Evolutionary conservation across 2,888 invertebrate genomes (phyloP), one percentile per base, ranked within the genome.

Genomic region (Caenorhabditis japonica): DNA sequence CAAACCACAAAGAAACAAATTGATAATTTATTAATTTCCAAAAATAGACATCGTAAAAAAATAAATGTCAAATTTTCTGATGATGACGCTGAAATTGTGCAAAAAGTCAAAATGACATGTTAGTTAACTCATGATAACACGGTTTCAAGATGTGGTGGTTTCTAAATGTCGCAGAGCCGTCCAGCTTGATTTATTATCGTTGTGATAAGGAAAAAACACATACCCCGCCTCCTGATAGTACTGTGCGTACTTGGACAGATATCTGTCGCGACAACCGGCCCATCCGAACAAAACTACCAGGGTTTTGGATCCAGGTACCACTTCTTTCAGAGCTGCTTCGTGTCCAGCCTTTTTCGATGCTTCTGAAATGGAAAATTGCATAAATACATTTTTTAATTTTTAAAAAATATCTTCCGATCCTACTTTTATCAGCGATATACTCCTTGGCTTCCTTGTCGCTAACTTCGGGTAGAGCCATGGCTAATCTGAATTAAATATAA

Each of bases 181-280:
- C n/a, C n/a, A n/a, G n/a, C n/a, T n/a, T n/a, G n/a, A n/a, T n/a
- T n/a, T n/a, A n/a, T n/a, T n/a, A 34, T 44, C 36, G 7, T 52
- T 15, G 23, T 7, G 25, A n/a, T 7, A 52, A 7, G 23, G n/a
- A 12, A 41, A 36, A 13, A 19, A 27, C 47, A 64, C 90, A 89
- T 88, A 93, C 93, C 93, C 92, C 84, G 91, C 90, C 69, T 92
- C 91, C 85, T 93, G 92, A 86, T 93, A 93, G 70, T 93, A 92
- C 81, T 92, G 91, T 46, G 93, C 92, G 88, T 93, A 93, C 87
- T 93, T 93, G 81, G 92, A 91, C 58, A 93, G 88, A 88, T 93
- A 92, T 85, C 92, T 91, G 88, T 93, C 93, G 87, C 92, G 91
- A 87, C 93, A 92, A 38, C 93, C 93, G 52, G 92, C 92, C 93